Conservation (phyloP, 2,888 invertebrate genomes). For the Sipha maydis region DNA sequence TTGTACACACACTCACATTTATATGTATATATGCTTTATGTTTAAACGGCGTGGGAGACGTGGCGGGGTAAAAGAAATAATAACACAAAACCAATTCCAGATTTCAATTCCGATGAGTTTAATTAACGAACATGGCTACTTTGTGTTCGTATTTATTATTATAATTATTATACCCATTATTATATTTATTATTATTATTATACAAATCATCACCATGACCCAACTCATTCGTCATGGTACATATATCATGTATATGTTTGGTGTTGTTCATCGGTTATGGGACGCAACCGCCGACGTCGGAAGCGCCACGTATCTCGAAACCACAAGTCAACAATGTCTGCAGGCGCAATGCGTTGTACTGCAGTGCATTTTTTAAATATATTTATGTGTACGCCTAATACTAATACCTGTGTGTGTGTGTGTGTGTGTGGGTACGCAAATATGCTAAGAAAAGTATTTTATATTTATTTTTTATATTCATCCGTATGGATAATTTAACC, state of each 20-base stretch:
- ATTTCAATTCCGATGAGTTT: constrained; percentile 53
- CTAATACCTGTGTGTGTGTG: background rate
- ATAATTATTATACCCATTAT: background rate
- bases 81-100: constrained; percentile 49
- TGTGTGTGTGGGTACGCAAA: background rate
- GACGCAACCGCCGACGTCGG: constrained; percentile 7
- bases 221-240: background rate
- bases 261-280: background rate
- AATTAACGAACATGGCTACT: constrained; percentile 52
- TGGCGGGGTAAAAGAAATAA: constrained; percentile 13
- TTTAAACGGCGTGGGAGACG: background rate
- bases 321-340: constrained; percentile 16
- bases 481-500: background rate
- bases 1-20: background rate
- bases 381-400: no score
- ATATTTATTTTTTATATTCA: no score
- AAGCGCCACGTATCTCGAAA: constrained; percentile 14
- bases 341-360: background rate
- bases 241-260: background rate
- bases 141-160: background rate
- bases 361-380: background rate
- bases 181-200: background rate
- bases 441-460: background rate
- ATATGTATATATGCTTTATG: background rate
- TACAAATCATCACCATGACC: background rate